Percentiles rank a stretch among this genome's conserved stretches.
Evolutionary conservation across 2,888 invertebrate species (phyloP).

Genomic region (Cephus pulcher): DNA sequence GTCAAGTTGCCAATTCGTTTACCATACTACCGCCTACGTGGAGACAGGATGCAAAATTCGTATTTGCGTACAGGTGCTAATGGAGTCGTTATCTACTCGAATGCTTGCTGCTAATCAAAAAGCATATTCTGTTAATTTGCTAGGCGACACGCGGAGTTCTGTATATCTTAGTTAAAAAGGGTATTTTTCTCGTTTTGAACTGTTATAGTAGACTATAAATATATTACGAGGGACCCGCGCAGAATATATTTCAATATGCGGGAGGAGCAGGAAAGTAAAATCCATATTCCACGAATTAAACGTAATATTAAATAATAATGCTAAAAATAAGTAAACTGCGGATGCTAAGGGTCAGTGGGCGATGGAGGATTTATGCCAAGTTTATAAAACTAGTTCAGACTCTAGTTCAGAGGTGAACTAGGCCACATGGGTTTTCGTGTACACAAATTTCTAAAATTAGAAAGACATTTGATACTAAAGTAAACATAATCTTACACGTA

Average conservation of each 20-base stretch:
- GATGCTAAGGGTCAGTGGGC: background rate
- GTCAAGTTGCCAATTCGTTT: background rate
- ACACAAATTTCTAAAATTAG: slow-evolving; percentile 10
- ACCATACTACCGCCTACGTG: background rate
- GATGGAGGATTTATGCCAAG: slow-evolving; percentile 6
- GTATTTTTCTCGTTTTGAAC: background rate
- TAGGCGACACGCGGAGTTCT: background rate
- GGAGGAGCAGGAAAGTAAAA: background rate
- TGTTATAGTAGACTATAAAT: background rate
- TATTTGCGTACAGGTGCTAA: background rate
- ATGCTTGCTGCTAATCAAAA: background rate
- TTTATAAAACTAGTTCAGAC: slow-evolving; percentile 2
- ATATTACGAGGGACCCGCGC: background rate
- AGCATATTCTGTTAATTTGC: background rate
- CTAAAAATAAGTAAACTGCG: background rate
- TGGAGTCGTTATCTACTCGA: background rate
- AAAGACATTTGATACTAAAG: slow-evolving; percentile 3
- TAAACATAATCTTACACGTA: slow-evolving; percentile 23
- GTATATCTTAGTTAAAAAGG: background rate
- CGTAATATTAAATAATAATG: background rate
- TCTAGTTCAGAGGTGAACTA: slow-evolving; percentile 1
- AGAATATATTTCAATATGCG: background rate
- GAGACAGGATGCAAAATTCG: background rate
- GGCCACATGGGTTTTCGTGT: background rate
- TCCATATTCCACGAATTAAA: background rate